A percentile compares a stretch with the other conserved stretches of the same genome.
These are phyloP conservation scores for Chinchilla lanigera DNA, from an alignment of 2,113 vertebrate genomes.

Conservation along the genomic window DNA sequence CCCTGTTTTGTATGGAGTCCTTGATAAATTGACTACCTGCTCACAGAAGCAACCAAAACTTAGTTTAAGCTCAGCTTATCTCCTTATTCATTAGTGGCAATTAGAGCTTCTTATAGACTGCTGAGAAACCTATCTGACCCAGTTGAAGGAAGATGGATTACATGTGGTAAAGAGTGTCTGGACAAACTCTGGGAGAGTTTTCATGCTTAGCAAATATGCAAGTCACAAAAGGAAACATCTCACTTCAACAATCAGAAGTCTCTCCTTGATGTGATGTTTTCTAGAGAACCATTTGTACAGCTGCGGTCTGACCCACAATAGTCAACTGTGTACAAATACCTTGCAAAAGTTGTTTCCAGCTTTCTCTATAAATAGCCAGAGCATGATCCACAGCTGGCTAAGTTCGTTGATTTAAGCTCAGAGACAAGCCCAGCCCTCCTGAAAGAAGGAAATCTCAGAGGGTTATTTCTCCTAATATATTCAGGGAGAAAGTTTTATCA, in stretches of 20 bases:
- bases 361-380: background rate
- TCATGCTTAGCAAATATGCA: background rate
- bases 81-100: background rate
- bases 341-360: background rate
- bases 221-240: background rate
- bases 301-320: background rate
- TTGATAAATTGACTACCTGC: background rate
- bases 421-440: background rate
- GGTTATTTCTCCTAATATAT: background rate
- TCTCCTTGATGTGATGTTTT: background rate
- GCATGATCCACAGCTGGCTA: background rate
- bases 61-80: background rate
- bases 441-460: background rate
- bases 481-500: background rate
- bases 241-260: slow-evolving; percentile 23
- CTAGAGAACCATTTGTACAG: slow-evolving; percentile 21
- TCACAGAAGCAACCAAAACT: background rate
- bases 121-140: background rate
- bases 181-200: background rate
- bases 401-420: background rate
- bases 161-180: background rate
- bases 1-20: background rate
- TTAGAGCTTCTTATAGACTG: background rate
- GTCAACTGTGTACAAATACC: background rate
- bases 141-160: background rate